Conservation (phyloP, 2,797 vertebrate genomes). For the Sebastes aleutianus region DNA sequence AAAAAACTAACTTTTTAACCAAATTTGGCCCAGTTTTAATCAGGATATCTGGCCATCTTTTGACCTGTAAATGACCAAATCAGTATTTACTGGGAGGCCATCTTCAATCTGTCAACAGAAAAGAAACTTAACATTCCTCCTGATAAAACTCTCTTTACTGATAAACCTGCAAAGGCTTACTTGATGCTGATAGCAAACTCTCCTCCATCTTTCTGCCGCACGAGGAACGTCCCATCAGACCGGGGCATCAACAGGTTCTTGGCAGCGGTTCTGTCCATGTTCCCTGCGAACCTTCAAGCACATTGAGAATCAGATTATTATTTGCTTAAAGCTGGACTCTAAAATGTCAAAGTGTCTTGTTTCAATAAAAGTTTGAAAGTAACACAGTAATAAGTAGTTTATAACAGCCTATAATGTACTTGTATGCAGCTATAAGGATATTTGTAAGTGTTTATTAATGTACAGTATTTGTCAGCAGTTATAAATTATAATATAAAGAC, state of each 20-base stretch:
- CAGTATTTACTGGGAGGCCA: background rate
- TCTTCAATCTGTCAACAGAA: background rate
- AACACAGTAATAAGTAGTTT: background rate
- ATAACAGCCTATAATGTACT: background rate
- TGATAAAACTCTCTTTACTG: background rate
- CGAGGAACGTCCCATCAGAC: conserved; percentile 91
- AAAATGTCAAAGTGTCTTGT: background rate
- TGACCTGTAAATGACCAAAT: background rate
- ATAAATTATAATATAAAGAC: background rate
- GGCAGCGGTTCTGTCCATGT: conserved; percentile 88
- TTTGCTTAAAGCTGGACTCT: background rate
- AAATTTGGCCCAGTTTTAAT: background rate
- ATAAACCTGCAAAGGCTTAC: conserved; percentile 68
- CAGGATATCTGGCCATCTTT: background rate
- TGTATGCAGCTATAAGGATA: background rate
- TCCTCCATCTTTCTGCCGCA: conserved; percentile 89
- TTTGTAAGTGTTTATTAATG: background rate
- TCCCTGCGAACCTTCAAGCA: conserved; percentile 85
- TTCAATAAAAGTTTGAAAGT: background rate
- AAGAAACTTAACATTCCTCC: background rate
- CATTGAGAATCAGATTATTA: background rate
- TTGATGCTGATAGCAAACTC: conserved; percentile 96
- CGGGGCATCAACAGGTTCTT: conserved; percentile 84
- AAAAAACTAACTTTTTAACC: background rate
- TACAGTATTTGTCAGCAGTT: background rate